Percentiles rank a stretch among this genome's conserved stretches.
Conservation (phyloP, 2,888 invertebrate genomes). For the Tetranychus piercei region DNA sequence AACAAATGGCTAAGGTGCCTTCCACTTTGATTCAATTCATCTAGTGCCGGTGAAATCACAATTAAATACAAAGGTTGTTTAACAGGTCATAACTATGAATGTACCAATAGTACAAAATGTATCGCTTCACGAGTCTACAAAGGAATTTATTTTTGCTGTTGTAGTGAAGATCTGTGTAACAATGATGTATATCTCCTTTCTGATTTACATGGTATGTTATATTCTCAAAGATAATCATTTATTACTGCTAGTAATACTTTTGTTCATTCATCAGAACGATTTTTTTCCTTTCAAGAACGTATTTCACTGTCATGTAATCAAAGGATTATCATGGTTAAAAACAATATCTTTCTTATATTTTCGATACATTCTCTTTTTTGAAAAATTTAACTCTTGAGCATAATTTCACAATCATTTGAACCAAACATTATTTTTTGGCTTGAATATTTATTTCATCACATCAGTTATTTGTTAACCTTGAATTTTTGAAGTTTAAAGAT, state of each 20-base stretch:
- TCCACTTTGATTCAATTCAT: slow-evolving; percentile 42
- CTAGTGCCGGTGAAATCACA: slow-evolving; percentile 33
- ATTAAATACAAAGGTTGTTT: slow-evolving; percentile 56
- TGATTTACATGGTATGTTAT: neutral
- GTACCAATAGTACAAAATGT: slow-evolving; percentile 21
- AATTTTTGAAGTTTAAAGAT: too few relatives aligned
- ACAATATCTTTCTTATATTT: too few relatives aligned
- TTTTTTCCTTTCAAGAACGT: neutral
- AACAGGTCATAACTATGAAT: slow-evolving; percentile 33
- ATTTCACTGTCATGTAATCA: neutral
- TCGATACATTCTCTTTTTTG: too few relatives aligned
- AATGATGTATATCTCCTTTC: slow-evolving; percentile 38
- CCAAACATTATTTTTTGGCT: too few relatives aligned
- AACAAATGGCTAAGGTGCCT: too few relatives aligned
- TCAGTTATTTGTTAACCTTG: too few relatives aligned
- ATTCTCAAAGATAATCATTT: neutral
- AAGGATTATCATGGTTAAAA: too few relatives aligned
- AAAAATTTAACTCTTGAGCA: too few relatives aligned
- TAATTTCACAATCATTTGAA: too few relatives aligned
- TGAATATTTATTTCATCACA: too few relatives aligned
- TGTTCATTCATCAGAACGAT: neutral
- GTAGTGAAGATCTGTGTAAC: slow-evolving; percentile 67
- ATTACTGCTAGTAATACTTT: neutral
- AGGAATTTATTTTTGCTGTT: slow-evolving; percentile 65
- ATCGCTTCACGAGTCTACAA: slow-evolving; percentile 39